Evolutionary conservation across 2,888 invertebrate genomes (phyloP).

Genomic region (Amblyjoppa proteus): DNA sequence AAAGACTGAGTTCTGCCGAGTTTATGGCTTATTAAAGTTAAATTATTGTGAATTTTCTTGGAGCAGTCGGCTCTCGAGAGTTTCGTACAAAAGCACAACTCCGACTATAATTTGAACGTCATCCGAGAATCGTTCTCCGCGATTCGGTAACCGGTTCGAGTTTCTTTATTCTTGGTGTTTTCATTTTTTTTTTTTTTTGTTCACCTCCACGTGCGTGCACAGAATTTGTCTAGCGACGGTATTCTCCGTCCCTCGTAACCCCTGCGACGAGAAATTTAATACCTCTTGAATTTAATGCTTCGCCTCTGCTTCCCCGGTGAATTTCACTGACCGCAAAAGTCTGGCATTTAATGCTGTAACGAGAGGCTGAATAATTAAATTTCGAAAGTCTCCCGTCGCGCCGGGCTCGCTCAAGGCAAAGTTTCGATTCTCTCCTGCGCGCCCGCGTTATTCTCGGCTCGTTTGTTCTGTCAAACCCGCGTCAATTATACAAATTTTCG

Average conservation of each 20-base stretch:
- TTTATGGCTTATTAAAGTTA: background rate
- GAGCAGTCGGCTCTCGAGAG: background rate
- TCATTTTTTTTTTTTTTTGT: background rate
- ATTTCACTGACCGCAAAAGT: background rate
- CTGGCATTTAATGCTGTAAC: background rate
- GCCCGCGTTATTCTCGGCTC: background rate
- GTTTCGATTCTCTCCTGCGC: background rate
- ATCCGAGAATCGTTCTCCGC: background rate
- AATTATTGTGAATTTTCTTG: constrained; percentile 6
- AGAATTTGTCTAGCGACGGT: background rate
- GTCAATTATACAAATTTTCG: background rate
- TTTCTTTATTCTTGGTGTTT: background rate
- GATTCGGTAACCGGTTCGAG: background rate
- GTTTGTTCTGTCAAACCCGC: background rate
- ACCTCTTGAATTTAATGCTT: background rate
- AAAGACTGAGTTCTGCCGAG: background rate
- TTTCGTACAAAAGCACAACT: background rate
- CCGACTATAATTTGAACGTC: background rate
- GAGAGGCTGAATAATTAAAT: background rate
- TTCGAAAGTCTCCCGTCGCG: background rate
- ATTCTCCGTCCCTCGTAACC: background rate
- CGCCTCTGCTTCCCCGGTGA: background rate
- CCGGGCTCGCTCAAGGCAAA: background rate
- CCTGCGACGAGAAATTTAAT: background rate
- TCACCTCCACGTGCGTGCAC: background rate